phyloP scores from a whole-genome alignment of 2,888 invertebrate species.

The Eupithecia insigniata region DNA sequence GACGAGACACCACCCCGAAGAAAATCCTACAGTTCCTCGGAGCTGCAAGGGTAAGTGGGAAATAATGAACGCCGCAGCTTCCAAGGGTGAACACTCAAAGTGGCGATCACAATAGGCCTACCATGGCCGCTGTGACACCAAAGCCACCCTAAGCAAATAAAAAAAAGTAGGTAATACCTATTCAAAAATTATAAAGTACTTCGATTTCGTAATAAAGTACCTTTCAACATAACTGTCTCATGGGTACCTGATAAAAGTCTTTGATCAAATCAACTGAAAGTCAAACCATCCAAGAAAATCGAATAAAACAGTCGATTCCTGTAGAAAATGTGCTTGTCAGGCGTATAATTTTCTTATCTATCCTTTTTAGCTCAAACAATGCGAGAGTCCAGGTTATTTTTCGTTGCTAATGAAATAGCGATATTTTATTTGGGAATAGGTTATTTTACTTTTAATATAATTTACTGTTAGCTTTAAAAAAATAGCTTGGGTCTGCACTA shows the following conservation, averaged over 20 bases:
- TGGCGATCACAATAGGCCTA: no score
- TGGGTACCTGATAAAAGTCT: background rate
- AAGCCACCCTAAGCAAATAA: no score
- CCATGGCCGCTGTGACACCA: no score
- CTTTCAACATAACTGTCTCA: background rate
- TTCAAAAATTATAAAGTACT: background rate
- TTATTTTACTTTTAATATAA: background rate
- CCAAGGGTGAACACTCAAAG: no score
- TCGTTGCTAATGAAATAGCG: constrained; percentile 21
- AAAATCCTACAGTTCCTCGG: no score
- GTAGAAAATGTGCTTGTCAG: constrained; percentile 66
- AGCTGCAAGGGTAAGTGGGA: no score
- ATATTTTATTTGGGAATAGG: background rate
- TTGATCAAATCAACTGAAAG: constrained; percentile 10
- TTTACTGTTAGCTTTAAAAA: background rate
- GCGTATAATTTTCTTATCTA: constrained; percentile 67
- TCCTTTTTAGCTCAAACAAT: constrained; percentile 31
- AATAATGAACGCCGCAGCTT: no score
- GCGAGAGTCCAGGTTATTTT: constrained; percentile 23
- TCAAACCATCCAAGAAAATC: constrained; percentile 7
- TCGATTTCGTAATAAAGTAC: background rate
- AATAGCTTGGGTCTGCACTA: background rate
- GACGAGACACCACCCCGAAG: no score
- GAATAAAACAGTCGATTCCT: constrained; percentile 20
- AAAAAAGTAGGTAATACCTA: no score